Base-by-base conservation (phyloP, 2,797 vertebrate species). In the Sitta carolinensis region DNA sequence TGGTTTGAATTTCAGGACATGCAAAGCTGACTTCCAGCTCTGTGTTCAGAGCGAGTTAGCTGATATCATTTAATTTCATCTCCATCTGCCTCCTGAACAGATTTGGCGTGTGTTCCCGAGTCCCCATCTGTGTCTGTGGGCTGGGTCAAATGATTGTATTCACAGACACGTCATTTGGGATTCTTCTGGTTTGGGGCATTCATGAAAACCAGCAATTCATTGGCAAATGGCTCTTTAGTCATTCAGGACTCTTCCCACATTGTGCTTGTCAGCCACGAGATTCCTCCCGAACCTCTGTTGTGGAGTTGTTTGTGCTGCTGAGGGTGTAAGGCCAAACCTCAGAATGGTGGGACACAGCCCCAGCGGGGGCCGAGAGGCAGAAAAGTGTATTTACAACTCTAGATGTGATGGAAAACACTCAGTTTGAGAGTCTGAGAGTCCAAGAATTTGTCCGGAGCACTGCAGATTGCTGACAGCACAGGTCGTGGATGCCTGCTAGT, bases 51-150 rank as follows among this genome's bases (percentile, higher is more conserved):
- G 43, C 10, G 73, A 95, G 74, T 76, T 93, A 81, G 90, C 93
- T 91, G 87, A 54, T 92, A 95, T 52, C 85, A 58, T 92, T 95
- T 95, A 45, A 91, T 96, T 95, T 88, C 79, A 55, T 95, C 94
- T 94, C 96, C 96, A 96, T 96, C 92, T 96, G 95, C 91, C 95
- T 95, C 64, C 90, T 14, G 76, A 97, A n/a, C 68, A 93, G 69
- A 86, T 78, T 70, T 94, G 95, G 93, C 95, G 48, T 66, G 69
- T 74, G 90, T 94, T 97, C 87, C 91, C 5, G 34, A 84, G 54
- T 63, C 64, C 59, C 93, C 95, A 96, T 96, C 95, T 97, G 95
- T 90, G 89, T 83, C 95, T 95, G 95, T 92, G 86, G 86, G 94
- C 76, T 93, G 89, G 93, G 93, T 96, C 94, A 97, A 96, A 77